Percentiles rank a stretch among this genome's conserved stretches.
These are phyloP conservation scores for Cheilosia vernalis DNA, from an alignment of 2,888 invertebrate genomes.

Conservation along the genomic window DNA sequence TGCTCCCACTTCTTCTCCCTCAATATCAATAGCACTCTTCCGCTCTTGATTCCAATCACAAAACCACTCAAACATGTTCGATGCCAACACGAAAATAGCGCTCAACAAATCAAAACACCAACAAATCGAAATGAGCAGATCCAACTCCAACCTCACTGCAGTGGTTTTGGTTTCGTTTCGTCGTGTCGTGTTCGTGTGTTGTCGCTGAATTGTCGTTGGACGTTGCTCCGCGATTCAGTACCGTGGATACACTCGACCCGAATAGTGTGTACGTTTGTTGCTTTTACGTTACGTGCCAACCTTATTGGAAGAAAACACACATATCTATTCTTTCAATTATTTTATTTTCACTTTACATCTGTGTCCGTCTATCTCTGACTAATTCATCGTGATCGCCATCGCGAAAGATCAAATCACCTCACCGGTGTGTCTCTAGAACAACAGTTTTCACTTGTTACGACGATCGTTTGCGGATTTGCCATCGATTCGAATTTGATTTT, in stretches of 20 bases:
- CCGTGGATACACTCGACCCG: slow-evolving; percentile 80
- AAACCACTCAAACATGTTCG: slow-evolving; percentile 44
- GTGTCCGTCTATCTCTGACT: slow-evolving; percentile 49
- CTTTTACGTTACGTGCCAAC: slow-evolving; percentile 70
- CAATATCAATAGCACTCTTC: slow-evolving; percentile 17
- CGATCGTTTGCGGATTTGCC: slow-evolving; percentile 19
- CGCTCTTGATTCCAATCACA: neutral
- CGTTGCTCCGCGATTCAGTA: slow-evolving; percentile 78
- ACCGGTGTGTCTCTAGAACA: neutral
- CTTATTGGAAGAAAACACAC: slow-evolving; percentile 32
- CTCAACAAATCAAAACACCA: slow-evolving; percentile 72
- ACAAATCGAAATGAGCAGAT: slow-evolving; percentile 30
- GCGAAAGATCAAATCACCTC: slow-evolving; percentile 3
- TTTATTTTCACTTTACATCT: slow-evolving; percentile 35
- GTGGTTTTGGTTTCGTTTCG: slow-evolving; percentile 27
- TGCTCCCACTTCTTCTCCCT: neutral
- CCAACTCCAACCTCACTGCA: neutral
- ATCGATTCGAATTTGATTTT: slow-evolving; percentile 22
- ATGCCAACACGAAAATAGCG: slow-evolving; percentile 21
- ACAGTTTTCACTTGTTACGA: slow-evolving; percentile 18
- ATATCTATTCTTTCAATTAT: slow-evolving; percentile 19
- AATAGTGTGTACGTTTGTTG: slow-evolving; percentile 75
- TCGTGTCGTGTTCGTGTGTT: slow-evolving; percentile 41
- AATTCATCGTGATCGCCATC: slow-evolving; percentile 31
- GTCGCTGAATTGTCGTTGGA: slow-evolving; percentile 75